Percentiles rank a stretch among this genome's conserved stretches.
phyloP scores from a whole-genome alignment of 2,888 invertebrate genomes.

The Eupithecia vulgata region DNA sequence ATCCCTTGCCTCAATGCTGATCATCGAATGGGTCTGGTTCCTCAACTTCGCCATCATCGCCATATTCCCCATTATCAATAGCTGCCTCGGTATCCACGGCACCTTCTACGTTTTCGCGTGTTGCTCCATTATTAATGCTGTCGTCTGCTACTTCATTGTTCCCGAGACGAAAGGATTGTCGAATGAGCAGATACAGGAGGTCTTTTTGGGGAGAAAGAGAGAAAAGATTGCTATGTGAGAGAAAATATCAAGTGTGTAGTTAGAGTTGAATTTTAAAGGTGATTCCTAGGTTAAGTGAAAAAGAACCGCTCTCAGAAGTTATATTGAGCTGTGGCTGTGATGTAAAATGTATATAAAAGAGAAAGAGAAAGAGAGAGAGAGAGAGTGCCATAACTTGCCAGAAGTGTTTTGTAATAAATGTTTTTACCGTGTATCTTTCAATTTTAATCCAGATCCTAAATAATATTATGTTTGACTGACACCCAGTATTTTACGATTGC shows the following conservation, averaged over 20 bases:
- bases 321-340: not conserved
- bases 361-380: not conserved
- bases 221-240: slow-evolving; percentile 3
- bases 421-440: slow-evolving; percentile 1
- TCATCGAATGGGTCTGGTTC: slow-evolving; percentile 74
- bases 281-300: not conserved
- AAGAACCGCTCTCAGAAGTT: not conserved
- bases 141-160: slow-evolving; percentile 61
- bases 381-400: slow-evolving; percentile 11
- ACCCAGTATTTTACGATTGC: not conserved
- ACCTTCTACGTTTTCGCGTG: slow-evolving; percentile 70
- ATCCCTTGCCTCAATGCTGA: slow-evolving; percentile 68
- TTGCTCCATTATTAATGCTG: slow-evolving; percentile 56
- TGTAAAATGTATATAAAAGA: not conserved
- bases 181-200: slow-evolving; percentile 68
- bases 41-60: slow-evolving; percentile 73
- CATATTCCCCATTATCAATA: slow-evolving; percentile 65
- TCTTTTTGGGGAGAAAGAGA: slow-evolving; percentile 44
- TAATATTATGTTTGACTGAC: too few relatives aligned
- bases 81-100: slow-evolving; percentile 64
- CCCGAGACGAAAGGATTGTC: slow-evolving; percentile 80
- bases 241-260: not conserved
- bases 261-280: not conserved
- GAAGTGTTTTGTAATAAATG: not conserved
- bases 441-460: not conserved